Evolutionary conservation across 2,797 vertebrate genomes (phyloP), one percentile per base, ranked within the genome.

Genomic region (Percopsis omiscomaycus): DNA sequence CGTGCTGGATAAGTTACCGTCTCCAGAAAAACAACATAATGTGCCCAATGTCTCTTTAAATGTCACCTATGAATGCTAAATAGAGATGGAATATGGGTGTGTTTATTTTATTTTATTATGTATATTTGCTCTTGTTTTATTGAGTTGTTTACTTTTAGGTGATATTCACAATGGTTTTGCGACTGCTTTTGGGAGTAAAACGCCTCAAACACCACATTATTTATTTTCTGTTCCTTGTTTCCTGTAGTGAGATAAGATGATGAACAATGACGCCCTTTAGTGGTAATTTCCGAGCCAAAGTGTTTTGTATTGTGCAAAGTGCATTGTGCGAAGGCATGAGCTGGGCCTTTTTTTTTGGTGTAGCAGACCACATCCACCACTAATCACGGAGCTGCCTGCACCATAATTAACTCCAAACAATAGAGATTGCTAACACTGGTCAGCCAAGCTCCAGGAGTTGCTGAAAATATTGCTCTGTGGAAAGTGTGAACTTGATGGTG

Each of bases 331-430:
- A 50, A 64, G 66, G 49, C 59, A 56, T 69, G 50, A 54, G 55
- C 55, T 58, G 55, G 68, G 47, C 37, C 10, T 42, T 51, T 46
- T 51, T 46, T 45, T 55, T 54, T 51, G 55, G 63, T 54, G 47
- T 47, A 73, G 51, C 55, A 55, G 27, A 61, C 54, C 50, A 54
- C 57, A 14, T 10, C 55, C 47, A 59, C 49, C 42, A 44, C 56
- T 45, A 48, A 13, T 45, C 49, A 48, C 15, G 15, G 37, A 69
- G 66, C 64, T 55, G 42, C 65, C 55, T 29, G 29, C 45, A 15
- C 66, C 64, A 68, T 71, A 68, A 79, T 71, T 82, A 82, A 79
- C 73, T 66, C 71, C 50, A 77, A 82, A 80, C 69, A 82, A 71
- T 68, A 59, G 48, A 48, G 66, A 77, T 83, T 80, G 81, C 75